phyloP scores from a whole-genome alignment of 2,888 invertebrate genomes.

The Xestia xanthographa region DNA sequence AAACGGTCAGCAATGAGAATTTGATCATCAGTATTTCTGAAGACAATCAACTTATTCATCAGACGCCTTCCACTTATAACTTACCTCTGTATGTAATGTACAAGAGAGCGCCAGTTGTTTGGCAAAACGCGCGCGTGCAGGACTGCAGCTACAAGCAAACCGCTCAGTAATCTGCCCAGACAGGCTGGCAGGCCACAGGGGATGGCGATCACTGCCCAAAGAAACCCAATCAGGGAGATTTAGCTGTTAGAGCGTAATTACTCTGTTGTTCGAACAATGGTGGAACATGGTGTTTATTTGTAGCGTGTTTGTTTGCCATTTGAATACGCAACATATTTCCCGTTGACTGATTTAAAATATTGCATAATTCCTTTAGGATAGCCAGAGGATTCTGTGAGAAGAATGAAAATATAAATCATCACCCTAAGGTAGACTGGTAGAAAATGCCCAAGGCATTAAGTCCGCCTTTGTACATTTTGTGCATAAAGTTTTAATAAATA shows the following conservation, averaged over 20 bases:
- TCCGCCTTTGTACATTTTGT: no score
- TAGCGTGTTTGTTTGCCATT: neutral
- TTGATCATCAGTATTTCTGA: neutral
- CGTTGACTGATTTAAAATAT: neutral
- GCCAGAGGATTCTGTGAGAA: neutral
- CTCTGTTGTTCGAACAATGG: conserved; percentile 7
- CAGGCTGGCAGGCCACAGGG: conserved; percentile 28
- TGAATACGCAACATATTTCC: neutral
- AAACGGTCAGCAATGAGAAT: neutral
- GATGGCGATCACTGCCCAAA: conserved; percentile 26
- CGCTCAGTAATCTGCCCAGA: conserved; percentile 43
- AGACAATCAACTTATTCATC: neutral
- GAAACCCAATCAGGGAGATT: conserved; percentile 29
- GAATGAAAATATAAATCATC: no score
- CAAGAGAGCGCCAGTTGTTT: conserved; percentile 51
- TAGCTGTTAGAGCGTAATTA: conserved; percentile 24
- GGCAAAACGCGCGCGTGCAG: conserved; percentile 49
- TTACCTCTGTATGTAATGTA: conserved; percentile 16
- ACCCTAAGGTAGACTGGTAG: no score
- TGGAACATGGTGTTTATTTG: neutral
- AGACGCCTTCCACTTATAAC: conserved; percentile 3
- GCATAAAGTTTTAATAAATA: no score
- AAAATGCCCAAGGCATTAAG: no score
- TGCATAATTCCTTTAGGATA: no score
- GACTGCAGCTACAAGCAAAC: conserved; percentile 22